These are phyloP conservation scores for Xenopus petersii DNA, from an alignment of 2,797 vertebrate genomes.

Conservation along the genomic window DNA sequence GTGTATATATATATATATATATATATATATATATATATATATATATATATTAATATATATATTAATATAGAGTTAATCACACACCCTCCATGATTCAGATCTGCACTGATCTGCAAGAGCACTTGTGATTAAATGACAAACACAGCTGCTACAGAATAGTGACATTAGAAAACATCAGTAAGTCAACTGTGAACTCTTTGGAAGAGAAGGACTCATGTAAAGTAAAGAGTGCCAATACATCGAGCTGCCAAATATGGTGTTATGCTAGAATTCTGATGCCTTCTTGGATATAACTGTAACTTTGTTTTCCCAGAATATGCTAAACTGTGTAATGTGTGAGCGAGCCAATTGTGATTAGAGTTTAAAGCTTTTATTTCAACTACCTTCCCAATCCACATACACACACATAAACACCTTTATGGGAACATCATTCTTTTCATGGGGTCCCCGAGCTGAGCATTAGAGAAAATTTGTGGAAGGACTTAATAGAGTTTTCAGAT, in stretches of 20 bases:
- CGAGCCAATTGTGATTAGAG: conserved; percentile 39
- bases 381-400: conserved; percentile 23
- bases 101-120: conserved; percentile 3
- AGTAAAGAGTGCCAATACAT: conserved; percentile 55
- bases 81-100: not conserved
- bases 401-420: conserved; percentile 4
- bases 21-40: no score
- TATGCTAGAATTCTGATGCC: conserved; percentile 50
- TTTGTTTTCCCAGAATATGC: not conserved
- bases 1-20: no score
- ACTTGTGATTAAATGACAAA: conserved; percentile 55
- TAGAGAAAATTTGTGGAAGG: conserved; percentile 40
- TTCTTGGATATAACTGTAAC: conserved; percentile 51
- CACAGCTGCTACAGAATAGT: conserved; percentile 57
- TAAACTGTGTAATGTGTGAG: not conserved
- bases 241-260: conserved; percentile 54
- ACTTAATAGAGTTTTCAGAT: conserved; percentile 52
- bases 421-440: conserved; percentile 9
- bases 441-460: conserved; percentile 50
- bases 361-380: conserved; percentile 38
- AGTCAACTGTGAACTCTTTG: conserved; percentile 62
- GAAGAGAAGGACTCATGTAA: conserved; percentile 63
- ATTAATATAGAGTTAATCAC: no score
- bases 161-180: conserved; percentile 61
- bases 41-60: no score